Evolutionary conservation across 2,888 invertebrate genomes (phyloP).

Genomic region (Reticulitermes lucifugus): DNA sequence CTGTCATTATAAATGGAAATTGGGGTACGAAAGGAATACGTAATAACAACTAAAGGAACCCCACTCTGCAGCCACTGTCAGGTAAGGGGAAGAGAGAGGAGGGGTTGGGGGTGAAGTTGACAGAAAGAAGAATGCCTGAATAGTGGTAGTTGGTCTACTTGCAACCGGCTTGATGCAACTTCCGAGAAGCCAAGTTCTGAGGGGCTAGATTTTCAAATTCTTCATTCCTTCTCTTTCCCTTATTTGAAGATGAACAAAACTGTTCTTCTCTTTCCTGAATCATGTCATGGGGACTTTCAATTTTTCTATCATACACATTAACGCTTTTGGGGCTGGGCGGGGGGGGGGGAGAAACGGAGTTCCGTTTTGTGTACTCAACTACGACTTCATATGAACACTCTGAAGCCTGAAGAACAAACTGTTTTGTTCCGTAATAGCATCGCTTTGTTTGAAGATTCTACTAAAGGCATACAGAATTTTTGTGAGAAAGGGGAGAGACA

Average conservation of each 20-base stretch:
- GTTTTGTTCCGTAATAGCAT: no score
- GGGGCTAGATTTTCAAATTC: not conserved
- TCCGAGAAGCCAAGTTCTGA: not conserved
- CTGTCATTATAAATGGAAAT: constrained; percentile 49
- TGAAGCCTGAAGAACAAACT: not conserved
- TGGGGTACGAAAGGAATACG: constrained; percentile 45
- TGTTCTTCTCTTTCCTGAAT: not conserved
- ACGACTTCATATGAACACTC: not conserved
- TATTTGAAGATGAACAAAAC: not conserved
- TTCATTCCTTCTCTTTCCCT: not conserved
- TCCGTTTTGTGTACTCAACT: not conserved
- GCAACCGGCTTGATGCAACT: not conserved
- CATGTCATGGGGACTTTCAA: not conserved
- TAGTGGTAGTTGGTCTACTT: not conserved
- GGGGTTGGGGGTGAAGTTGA: not conserved
- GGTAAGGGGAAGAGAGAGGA: constrained; percentile 3
- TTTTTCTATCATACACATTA: not conserved
- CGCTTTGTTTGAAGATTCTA: no score
- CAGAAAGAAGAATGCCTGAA: not conserved
- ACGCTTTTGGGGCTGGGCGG: not conserved
- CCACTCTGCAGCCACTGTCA: not conserved
- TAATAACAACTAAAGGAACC: constrained; percentile 37
- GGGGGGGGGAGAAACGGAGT: not conserved
- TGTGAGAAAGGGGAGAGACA: no score
- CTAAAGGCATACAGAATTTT: no score